phyloP scores from a whole-genome alignment of 1,140 invertebrate genomes.

The Hermetia illucens region DNA sequence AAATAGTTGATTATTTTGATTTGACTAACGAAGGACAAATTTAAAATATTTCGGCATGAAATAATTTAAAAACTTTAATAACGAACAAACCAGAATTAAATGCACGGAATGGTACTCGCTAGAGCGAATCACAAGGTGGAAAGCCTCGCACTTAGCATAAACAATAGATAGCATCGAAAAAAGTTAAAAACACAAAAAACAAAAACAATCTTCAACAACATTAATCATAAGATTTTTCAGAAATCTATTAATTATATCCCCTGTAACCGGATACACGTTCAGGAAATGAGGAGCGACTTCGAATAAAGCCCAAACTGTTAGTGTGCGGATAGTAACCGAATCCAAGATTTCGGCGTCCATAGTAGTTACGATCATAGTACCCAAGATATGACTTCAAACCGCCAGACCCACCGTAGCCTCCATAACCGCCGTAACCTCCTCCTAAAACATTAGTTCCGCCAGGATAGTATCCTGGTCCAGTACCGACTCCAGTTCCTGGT shows the following conservation, averaged over 20 bases:
- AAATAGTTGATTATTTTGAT: too few species aligned
- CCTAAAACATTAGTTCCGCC: slow-evolving; percentile 1
- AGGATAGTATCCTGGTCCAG: not conserved
- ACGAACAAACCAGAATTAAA: too few species aligned
- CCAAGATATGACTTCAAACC: slow-evolving; percentile 29
- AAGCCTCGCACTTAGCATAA: too few species aligned
- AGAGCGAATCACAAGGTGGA: too few species aligned
- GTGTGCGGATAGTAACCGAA: slow-evolving; percentile 25
- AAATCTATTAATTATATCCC: slow-evolving; percentile 1
- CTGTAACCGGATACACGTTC: not conserved
- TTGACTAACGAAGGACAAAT: too few species aligned
- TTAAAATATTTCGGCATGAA: too few species aligned
- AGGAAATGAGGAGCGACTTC: not conserved
- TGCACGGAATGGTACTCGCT: too few species aligned
- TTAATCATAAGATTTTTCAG: not conserved
- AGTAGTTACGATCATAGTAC: slow-evolving; percentile 27
- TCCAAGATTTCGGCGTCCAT: slow-evolving; percentile 24
- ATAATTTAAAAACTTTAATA: too few species aligned
- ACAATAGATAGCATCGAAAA: too few species aligned
- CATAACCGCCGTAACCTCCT: slow-evolving; percentile 14
- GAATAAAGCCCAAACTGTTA: slow-evolving; percentile 22
- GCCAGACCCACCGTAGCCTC: slow-evolving; percentile 31
- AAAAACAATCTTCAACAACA: too few species aligned
- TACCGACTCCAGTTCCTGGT: slow-evolving; percentile 5
- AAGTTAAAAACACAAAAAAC: too few species aligned